Evolutionary conservation across 1,140 invertebrate species (phyloP), one percentile per base, ranked within the genome.

Genomic region (Coptotermes formosanus): DNA sequence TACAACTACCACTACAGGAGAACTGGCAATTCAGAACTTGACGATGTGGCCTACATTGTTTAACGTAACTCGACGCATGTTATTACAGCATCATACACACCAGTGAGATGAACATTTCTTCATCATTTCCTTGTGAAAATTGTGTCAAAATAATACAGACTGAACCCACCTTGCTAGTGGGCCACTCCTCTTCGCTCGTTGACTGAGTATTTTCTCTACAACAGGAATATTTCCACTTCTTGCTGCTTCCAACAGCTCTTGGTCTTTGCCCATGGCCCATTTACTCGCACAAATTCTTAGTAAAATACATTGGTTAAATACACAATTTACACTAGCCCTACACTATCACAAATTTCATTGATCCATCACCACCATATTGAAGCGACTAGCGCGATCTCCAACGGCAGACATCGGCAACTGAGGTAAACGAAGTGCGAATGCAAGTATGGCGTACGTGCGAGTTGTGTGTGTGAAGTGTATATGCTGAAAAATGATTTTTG

Each of bases 171-270:
- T 98, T 92, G 97, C 96, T 90, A 98, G 93, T 89, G 97, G 97
- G 92, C 97, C 97, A 93, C 95, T 96, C 93, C 96, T 96, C 93
- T 97, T 97, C 88, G 96, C 95, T 93, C 96, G 95, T 91, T 96
- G 95, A 89, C 93, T 94, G 88, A 99, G 92, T 90, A 98, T 96
- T 93, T 98, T 98, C 91, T 98, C 97, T 83, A 98, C 97, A 88
- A 96, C 94, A 87, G 93, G 92, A 89, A 95, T 93, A 92, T 98
- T 97, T 90, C 97, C 98, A 92, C 95, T 97, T 89, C 97, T 94
- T 88, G 97, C 97, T 89, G 97, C 98, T 90, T 99, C 97, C 91
- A 99, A 94, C 91, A 99, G 94, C 92, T 99, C 97, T 91, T 98
- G 96, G 91, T 98, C 97, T 92, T 98, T 98, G 90, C 97, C 97